Conservation (phyloP, 2,113 vertebrate species). For the Pedionomus torquatus region DNA sequence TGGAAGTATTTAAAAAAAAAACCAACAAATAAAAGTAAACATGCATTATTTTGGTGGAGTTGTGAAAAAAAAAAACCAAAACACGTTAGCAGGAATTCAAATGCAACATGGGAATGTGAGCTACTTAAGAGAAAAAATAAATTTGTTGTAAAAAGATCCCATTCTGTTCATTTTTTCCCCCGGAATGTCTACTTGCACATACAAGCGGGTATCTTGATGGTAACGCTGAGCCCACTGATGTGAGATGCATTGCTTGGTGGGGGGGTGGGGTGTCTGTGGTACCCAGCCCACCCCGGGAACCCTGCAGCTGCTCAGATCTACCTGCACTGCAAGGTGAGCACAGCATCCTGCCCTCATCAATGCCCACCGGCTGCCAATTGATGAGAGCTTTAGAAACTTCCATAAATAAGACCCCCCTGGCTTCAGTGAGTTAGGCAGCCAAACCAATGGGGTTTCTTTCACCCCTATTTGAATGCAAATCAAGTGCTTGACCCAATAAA, state of each 20-base stretch:
- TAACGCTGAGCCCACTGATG: no score
- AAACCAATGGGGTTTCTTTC: not conserved
- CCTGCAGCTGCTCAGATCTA: not conserved
- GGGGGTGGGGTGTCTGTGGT: not conserved
- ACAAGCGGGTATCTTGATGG: not conserved
- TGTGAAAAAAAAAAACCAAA: not conserved
- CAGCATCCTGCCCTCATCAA: rapidly evolving
- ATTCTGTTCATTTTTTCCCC: not conserved
- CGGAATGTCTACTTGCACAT: not conserved
- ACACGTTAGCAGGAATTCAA: not conserved
- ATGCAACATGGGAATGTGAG: rapidly evolving
- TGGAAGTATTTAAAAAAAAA: no score
- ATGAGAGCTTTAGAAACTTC: not conserved
- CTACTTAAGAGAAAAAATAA: not conserved
- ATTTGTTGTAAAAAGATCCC: not conserved
- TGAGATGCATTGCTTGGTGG: not conserved
- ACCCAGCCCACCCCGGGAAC: not conserved
- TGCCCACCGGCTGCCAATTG: rapidly evolving
- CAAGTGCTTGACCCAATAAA: not conserved
- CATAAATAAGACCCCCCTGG: not conserved
- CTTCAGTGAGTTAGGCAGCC: not conserved
- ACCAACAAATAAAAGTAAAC: not conserved
- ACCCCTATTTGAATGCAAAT: slow-evolving; percentile 28
- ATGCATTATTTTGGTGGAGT: not conserved
- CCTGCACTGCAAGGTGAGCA: not conserved